Conservation (phyloP, 1,140 invertebrate genomes). For the Hesperophylax magnus region DNA sequence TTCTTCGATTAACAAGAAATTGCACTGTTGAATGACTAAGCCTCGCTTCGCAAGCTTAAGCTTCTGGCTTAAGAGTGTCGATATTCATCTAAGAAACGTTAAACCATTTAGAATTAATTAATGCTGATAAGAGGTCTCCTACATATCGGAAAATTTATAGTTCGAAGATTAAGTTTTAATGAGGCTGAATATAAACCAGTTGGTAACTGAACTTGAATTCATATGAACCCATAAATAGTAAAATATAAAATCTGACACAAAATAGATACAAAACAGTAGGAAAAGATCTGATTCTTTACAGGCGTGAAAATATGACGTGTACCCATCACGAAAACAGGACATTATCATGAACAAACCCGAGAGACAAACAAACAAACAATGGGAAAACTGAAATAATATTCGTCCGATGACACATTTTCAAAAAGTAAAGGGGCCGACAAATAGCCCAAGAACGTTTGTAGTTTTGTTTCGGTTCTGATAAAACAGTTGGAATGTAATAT, state of each 20-base stretch:
- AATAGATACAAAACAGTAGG: background rate
- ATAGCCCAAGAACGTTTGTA: slow-evolving; percentile 1
- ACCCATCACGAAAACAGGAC: slow-evolving; percentile 11
- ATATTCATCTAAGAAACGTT: background rate
- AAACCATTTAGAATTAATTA: background rate
- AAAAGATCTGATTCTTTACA: background rate
- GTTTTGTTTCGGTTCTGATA: background rate
- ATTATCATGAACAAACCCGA: background rate
- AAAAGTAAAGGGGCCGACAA: slow-evolving; percentile 1
- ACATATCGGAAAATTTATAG: background rate
- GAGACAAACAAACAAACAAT: background rate
- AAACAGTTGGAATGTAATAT: background rate
- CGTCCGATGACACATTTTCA: slow-evolving; percentile 20
- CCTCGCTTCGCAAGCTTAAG: too few species aligned
- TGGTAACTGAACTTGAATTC: background rate
- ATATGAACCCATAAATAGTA: background rate
- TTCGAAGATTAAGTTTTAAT: background rate
- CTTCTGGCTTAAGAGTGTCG: too few species aligned
- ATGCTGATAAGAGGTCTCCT: background rate
- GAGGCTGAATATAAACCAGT: background rate
- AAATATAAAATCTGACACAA: background rate
- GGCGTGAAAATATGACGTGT: background rate
- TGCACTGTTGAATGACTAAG: too few species aligned
- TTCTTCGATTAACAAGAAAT: too few species aligned
- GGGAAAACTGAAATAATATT: slow-evolving; percentile 8